Percentiles rank a stretch among this genome's conserved stretches.
These are phyloP conservation scores for Pseudomugil tenellus DNA, from an alignment of 2,797 vertebrate genomes.

Conservation along the genomic window DNA sequence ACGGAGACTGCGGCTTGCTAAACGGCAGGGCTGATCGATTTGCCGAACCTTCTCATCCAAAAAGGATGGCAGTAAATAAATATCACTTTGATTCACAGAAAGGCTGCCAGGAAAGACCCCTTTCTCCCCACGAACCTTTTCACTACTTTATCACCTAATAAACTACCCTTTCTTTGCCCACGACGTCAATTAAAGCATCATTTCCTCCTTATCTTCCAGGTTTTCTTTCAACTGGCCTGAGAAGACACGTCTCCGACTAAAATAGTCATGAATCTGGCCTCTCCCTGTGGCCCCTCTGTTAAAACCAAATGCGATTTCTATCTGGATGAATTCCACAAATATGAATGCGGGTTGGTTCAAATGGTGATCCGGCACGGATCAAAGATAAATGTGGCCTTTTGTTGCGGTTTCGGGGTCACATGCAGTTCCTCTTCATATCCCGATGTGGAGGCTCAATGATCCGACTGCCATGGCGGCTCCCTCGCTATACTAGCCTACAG, in stretches of 20 bases:
- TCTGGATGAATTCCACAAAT: conserved; percentile 34
- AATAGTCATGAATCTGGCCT: conserved; percentile 83
- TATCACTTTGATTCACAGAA: conserved; percentile 42
- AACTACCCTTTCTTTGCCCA: conserved; percentile 53
- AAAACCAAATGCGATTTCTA: conserved; percentile 54
- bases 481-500: conserved; percentile 79
- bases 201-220: conserved; percentile 52
- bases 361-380: conserved; percentile 42
- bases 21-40: conserved; percentile 58
- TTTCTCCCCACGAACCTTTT: conserved; percentile 49
- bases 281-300: conserved; percentile 69
- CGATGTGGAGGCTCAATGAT: conserved; percentile 84
- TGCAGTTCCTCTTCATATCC: conserved; percentile 81
- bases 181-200: conserved; percentile 72
- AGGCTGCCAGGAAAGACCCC: conserved; percentile 46
- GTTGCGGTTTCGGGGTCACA: conserved; percentile 59
- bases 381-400: conserved; percentile 46
- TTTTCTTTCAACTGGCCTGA: conserved; percentile 67
- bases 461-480: conserved; percentile 89
- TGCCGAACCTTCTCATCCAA: conserved; percentile 75
- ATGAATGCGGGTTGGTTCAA: conserved; percentile 25
- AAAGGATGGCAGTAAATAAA: conserved; percentile 60
- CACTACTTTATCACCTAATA: conserved; percentile 52
- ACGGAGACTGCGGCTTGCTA: conserved; percentile 64
- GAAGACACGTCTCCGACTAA: conserved; percentile 75